Base-by-base conservation (phyloP, 2,888 invertebrate species). In the Clunio marinus region DNA sequence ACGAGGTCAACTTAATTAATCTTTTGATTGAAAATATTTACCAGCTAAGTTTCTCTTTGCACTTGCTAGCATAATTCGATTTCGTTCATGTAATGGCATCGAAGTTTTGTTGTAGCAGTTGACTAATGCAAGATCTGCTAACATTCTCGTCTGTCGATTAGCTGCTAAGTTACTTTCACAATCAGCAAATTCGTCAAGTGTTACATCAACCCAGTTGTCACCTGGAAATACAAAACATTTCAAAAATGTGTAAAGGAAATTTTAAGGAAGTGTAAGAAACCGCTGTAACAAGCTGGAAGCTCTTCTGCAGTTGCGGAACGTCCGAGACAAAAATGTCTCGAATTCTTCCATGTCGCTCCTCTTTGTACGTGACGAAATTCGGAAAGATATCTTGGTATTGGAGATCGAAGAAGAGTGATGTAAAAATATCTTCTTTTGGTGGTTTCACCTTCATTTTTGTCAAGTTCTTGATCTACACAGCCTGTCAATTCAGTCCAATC, bases 71-170 rank as follows among this genome's bases (percentile, higher is more conserved):
- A 99, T 88, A 59, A 96, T 88, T 67, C 88, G 82, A 75, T 94
- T 91, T 37, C 91, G 83, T 74, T 93, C 91, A 10, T 83, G 80
- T 62, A 83, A 82, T 62, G 88, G 84, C 82, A 91, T 86, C 72
- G 86, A 83, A 60, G 88, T 87, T 73, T 86, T 88, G 76, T 97
- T 93, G 81, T 99, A 99, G 81, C 99, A 99, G 69, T 95, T 94
- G 37, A 98, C 90, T 62, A 96, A 83, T 69, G 93, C 91, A 72
- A 99, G 83, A 82, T 99, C 96, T 15, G 98, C 93, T 74, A 99
- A 79, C 99, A 99, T 99, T 72, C 98, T 84, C 2, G 98, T 97
- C 81, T 98, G 98, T 70, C 99, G 83, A 80, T 99, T 98, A 75
- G 88, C 89, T 20, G 97, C 99, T 76, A 99, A 83, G 83, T 99